A percentile compares a stretch with the other conserved stretches of the same genome.
phyloP scores from a whole-genome alignment of 2,797 vertebrate species.

The Brotula barbata region DNA sequence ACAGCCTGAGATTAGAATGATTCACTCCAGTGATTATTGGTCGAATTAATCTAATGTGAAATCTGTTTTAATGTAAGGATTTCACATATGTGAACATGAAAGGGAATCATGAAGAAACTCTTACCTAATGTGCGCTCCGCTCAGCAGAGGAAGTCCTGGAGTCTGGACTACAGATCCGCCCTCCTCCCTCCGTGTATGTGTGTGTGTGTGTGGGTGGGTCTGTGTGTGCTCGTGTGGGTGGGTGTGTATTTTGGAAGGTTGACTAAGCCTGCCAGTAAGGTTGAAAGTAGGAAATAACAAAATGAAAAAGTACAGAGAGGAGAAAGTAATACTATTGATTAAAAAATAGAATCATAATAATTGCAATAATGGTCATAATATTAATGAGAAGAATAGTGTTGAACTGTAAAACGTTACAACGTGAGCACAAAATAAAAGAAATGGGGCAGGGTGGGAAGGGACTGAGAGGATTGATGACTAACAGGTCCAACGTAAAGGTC shows the following conservation, averaged over 20 bases:
- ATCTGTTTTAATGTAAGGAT: too few relatives aligned
- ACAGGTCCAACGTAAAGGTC: conserved; percentile 34
- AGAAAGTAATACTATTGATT: not conserved
- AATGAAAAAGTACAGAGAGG: not conserved
- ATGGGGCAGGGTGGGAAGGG: not conserved
- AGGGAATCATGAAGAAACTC: not conserved
- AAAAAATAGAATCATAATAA: too few relatives aligned
- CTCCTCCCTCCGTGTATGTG: conserved; percentile 14
- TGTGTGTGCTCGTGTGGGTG: not conserved
- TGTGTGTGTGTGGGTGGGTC: not conserved
- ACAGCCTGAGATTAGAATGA: not conserved
- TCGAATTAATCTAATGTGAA: too few relatives aligned
- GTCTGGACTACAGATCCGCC: conserved; percentile 45
- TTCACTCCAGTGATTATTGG: too few relatives aligned
- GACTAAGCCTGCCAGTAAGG: not conserved
- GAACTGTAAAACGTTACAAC: conserved; percentile 40
- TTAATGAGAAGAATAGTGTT: too few relatives aligned
- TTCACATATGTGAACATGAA: not conserved
- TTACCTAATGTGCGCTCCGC: conserved; percentile 29
- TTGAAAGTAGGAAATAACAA: not conserved
- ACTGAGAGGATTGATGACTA: conserved; percentile 46
- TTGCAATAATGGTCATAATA: too few relatives aligned
- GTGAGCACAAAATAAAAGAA: not conserved
- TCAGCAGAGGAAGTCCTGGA: conserved; percentile 49
- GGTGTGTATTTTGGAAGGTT: not conserved